Evolutionary conservation across 2,113 vertebrate species (phyloP).

Genomic region (Stercorarius parasiticus): DNA sequence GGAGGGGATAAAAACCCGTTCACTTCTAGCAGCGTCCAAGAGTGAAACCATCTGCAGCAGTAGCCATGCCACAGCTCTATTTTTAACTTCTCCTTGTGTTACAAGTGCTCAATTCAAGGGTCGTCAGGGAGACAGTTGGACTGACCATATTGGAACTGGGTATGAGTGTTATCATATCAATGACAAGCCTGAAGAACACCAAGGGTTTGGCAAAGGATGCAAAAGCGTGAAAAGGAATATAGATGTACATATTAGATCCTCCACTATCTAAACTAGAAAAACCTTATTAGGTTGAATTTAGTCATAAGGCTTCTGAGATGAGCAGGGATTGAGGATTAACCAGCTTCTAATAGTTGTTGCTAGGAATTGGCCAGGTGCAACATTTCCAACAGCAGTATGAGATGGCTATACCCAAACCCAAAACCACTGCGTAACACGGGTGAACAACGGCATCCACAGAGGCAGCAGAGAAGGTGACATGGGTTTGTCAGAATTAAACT

Average conservation of each 20-base stretch:
- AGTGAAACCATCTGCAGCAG: slow-evolving; percentile 46
- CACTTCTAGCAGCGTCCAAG: neutral
- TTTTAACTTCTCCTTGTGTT: neutral
- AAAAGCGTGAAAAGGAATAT: neutral
- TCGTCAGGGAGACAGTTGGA: neutral
- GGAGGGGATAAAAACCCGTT: neutral
- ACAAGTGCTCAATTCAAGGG: neutral
- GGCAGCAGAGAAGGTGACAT: neutral
- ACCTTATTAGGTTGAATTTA: neutral
- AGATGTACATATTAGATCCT: neutral
- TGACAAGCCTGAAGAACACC: neutral
- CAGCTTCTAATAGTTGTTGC: neutral
- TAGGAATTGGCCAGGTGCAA: neutral
- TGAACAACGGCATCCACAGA: neutral
- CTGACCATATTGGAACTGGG: neutral
- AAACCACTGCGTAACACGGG: accelerated
- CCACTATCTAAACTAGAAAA: neutral
- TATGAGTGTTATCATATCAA: accelerated
- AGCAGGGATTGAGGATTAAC: neutral
- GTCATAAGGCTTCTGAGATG: neutral
- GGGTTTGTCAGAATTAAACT: neutral
- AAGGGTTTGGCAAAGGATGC: neutral
- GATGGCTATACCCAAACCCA: neutral
- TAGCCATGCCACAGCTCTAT: neutral
- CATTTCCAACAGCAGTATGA: neutral